Percentiles rank a stretch among this genome's conserved stretches.
Evolutionary conservation across 2,888 invertebrate species (phyloP).

Genomic region (Calameuta filiformis): DNA sequence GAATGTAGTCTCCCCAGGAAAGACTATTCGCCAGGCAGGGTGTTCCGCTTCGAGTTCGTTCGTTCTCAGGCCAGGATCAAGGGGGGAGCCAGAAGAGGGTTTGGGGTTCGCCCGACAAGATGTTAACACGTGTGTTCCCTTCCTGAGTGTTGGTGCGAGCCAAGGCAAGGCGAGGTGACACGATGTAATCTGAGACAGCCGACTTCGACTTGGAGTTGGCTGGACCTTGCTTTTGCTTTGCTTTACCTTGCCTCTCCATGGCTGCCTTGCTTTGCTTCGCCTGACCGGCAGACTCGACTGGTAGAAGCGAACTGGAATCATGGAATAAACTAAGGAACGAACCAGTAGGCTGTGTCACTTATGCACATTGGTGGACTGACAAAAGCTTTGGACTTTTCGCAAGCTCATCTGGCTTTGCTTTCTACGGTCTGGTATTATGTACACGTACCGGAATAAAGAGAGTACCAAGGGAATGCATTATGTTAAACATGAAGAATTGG

Average conservation of each 20-base stretch:
- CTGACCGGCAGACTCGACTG: slow-evolving; percentile 21
- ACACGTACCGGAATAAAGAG: neutral
- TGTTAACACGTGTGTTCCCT: slow-evolving; percentile 59
- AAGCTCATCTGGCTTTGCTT: neutral
- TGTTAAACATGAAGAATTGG: neutral
- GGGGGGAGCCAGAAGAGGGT: slow-evolving; percentile 12
- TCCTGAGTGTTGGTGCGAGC: slow-evolving; percentile 38
- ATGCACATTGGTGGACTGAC: neutral
- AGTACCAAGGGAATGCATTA: neutral
- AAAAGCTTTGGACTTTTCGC: neutral
- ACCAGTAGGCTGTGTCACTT: neutral
- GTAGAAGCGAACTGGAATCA: neutral
- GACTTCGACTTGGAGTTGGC: slow-evolving; percentile 31
- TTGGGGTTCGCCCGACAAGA: slow-evolving; percentile 54
- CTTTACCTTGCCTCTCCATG: slow-evolving; percentile 10
- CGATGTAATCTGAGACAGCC: slow-evolving; percentile 62
- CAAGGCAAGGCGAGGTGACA: slow-evolving; percentile 53
- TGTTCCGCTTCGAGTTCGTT: neutral
- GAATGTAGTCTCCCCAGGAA: neutral
- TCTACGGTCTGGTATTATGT: neutral
- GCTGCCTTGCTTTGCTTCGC: slow-evolving; percentile 28
- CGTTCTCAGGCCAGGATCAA: slow-evolving; percentile 9
- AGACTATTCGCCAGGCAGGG: slow-evolving; percentile 5
- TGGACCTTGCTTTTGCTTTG: neutral
- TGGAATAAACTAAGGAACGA: neutral